These are phyloP conservation scores for Halisarca cf. caerulea DNA, from an alignment of 37 sponge, comb jelly and placozoan genomes.

Conservation along the genomic window DNA sequence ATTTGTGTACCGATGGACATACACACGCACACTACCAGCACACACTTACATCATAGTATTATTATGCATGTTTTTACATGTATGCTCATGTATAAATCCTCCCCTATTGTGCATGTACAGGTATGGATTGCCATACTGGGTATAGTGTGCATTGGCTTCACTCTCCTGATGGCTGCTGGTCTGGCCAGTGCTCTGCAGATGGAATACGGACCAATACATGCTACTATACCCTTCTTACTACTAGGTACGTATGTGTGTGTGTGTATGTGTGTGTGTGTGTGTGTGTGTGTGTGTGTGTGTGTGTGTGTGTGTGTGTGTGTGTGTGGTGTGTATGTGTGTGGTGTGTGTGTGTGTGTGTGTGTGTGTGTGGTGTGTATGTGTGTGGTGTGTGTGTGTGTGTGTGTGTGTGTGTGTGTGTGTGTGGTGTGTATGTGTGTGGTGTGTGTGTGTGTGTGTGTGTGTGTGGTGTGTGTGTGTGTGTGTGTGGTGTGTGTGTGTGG, in stretches of 20 bases:
- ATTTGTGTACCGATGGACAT: too few species aligned
- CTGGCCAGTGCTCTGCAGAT: slow-evolving; percentile 18
- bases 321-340: slow-evolving; percentile 8
- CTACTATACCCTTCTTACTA: slow-evolving; percentile 25
- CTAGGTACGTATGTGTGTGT: neutral
- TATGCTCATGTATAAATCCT: neutral
- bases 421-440: slow-evolving; percentile 18
- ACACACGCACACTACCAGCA: too few species aligned
- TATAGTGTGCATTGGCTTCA: slow-evolving; percentile 24
- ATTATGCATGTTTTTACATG: too few species aligned
- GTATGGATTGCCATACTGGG: slow-evolving; percentile 22
- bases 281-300: slow-evolving; percentile 19
- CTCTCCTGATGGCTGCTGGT: slow-evolving; percentile 13
- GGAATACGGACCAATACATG: slow-evolving; percentile 24
- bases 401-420: neutral
- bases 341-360: slow-evolving; percentile 6
- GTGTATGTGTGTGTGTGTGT: neutral
- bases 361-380: slow-evolving; percentile 1
- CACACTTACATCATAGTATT: too few species aligned
- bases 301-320: slow-evolving; percentile 13
- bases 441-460: too few species aligned
- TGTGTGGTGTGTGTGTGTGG: neutral
- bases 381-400: neutral
- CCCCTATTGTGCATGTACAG: neutral
- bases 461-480: slow-evolving; percentile 15